These are phyloP conservation scores for Siphonodentalium dalli DNA, from an alignment of 2,888 invertebrate species.

Conservation along the genomic window DNA sequence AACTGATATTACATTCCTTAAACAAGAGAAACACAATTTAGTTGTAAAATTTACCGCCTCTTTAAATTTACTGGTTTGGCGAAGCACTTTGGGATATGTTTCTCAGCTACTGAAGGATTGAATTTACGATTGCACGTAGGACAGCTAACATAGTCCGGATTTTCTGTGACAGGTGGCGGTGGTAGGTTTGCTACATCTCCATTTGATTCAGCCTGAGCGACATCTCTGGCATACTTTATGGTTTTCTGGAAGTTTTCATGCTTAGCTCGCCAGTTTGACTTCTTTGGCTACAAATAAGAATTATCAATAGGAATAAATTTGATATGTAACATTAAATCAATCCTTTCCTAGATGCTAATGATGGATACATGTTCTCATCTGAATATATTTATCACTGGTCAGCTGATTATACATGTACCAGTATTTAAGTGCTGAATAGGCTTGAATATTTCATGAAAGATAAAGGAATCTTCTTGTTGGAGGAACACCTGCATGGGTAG, in stretches of 20 bases:
- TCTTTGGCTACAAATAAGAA: constrained; percentile 38
- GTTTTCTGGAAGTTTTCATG: constrained; percentile 58
- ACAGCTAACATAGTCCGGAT: constrained; percentile 88
- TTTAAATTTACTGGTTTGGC: no score
- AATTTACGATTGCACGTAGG: constrained; percentile 88
- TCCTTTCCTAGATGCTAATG: background rate
- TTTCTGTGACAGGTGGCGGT: constrained; percentile 83
- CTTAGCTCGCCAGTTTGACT: constrained; percentile 57
- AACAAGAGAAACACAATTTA: no score
- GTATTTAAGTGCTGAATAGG: no score
- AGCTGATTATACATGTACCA: no score
- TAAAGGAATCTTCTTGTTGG: no score
- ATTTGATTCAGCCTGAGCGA: constrained; percentile 47
- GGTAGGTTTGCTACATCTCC: constrained; percentile 84
- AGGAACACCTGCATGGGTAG: no score
- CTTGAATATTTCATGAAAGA: no score
- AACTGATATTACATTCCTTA: no score
- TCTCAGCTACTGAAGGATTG: constrained; percentile 78
- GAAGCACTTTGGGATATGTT: constrained; percentile 96
- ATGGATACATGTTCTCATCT: background rate
- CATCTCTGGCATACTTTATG: constrained; percentile 59
- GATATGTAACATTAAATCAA: background rate
- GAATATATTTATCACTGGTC: no score
- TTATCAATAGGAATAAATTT: background rate
- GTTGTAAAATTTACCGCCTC: no score